Conservation (phyloP, 2,797 vertebrate genomes). For the Pseudomugil tenellus region DNA sequence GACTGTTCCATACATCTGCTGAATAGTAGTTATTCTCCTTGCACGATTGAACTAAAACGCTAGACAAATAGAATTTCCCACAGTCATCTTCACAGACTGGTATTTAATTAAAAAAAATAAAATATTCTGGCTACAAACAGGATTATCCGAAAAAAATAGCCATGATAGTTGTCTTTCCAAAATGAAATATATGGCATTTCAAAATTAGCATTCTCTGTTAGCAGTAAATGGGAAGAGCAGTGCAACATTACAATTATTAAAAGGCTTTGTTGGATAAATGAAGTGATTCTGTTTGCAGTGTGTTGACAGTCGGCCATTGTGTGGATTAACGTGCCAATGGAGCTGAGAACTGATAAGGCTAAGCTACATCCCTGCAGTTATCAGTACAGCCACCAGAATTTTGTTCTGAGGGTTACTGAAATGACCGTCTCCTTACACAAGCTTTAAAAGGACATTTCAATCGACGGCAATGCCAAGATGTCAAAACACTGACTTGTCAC, state of each 20-base stretch:
- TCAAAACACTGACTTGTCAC: slow-evolving; percentile 44
- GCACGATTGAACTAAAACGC: slow-evolving; percentile 27
- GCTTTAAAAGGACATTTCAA: slow-evolving; percentile 66
- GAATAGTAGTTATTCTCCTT: slow-evolving; percentile 31
- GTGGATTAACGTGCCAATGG: slow-evolving; percentile 79
- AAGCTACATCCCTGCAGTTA: slow-evolving; percentile 81
- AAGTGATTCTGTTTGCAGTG: slow-evolving; percentile 69
- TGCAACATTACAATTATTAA: slow-evolving; percentile 56
- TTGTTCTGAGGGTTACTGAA: slow-evolving; percentile 71
- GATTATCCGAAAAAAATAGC: slow-evolving; percentile 11
- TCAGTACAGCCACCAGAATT: slow-evolving; percentile 75
- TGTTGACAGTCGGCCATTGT: slow-evolving; percentile 70
- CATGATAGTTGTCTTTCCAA: slow-evolving; percentile 32
- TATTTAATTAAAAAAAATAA: slow-evolving; percentile 4
- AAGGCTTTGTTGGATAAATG: slow-evolving; percentile 69
- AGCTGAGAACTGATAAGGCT: slow-evolving; percentile 79
- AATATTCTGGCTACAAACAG: slow-evolving; percentile 25
- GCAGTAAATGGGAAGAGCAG: slow-evolving; percentile 20
- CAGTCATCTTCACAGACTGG: slow-evolving; percentile 22
- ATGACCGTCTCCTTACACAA: slow-evolving; percentile 65
- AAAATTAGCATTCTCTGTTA: slow-evolving; percentile 49
- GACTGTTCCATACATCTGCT: slow-evolving; percentile 18
- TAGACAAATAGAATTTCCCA: neutral
- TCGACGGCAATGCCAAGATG: slow-evolving; percentile 71
- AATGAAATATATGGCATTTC: slow-evolving; percentile 51